Evolutionary conservation across 2,113 vertebrate species (phyloP), one percentile per base, ranked within the genome.

Genomic region (Synchiropus splendidus): DNA sequence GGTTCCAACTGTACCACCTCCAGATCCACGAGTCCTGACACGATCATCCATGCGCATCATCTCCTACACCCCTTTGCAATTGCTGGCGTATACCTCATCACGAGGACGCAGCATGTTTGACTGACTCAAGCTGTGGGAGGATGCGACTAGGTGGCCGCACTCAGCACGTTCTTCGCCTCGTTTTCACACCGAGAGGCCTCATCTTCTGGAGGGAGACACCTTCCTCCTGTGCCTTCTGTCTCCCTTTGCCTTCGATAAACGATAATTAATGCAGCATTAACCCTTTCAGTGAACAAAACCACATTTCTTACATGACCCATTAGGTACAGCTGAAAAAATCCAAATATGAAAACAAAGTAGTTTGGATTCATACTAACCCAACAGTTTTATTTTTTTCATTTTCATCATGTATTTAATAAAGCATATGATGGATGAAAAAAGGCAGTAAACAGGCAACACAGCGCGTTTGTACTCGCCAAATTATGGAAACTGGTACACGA

Each of bases 111-210:
- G 52, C 45, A 48, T 62, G 58, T 40, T 14, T n/a, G 44, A n/a
- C 18, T 48, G 45, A 61, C 14, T 58, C 53, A 42, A 30, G 2
- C 14, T 8, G 42, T 18, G 18, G 54, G 31, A 21, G 41, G 53
- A 13, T n/a, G 36, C 16, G 34, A 31, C 10, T 33, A 39, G 50
- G 32, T 11, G 2, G 15, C 44, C 2, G 16, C 10, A 16, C 5
- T 1, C 54, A 62, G 36, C 61, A 64, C 15, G 2, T 49, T 31
- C 14, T 21, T 10, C 46, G 15, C 18, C 49, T 45, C 39, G 42
- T 68, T 65, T 45, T 61, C 39, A 38, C 69, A 61, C 36, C 13
- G 1, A 47, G 35, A 51, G 21, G 27, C 42, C 31, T 54, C 9
- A 40, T 18, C 21, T 36, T 34, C 6, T 3, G n/a, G 6, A 2